Percentiles rank a stretch among this genome's conserved stretches.
Evolutionary conservation across 2,888 invertebrate species (phyloP).

Genomic region (Furcula furcula): DNA sequence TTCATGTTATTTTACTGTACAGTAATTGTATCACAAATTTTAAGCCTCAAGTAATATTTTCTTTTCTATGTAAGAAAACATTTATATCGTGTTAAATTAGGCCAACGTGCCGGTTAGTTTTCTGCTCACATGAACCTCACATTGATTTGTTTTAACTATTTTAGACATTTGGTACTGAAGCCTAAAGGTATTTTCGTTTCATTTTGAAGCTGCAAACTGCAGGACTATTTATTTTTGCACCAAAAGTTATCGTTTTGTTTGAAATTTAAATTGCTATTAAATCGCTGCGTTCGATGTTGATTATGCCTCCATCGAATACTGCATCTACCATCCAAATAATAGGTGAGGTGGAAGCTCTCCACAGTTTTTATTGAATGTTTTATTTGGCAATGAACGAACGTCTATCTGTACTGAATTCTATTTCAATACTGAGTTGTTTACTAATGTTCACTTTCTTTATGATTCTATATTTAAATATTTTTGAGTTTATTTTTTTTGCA

Average conservation of each 20-base stretch:
- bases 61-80: too few species aligned
- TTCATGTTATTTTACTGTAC: too few species aligned
- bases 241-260: background rate
- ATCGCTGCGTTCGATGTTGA: background rate
- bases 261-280: background rate
- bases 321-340: background rate
- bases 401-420: background rate
- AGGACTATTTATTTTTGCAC: background rate
- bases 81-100: too few species aligned
- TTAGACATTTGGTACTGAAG: too few species aligned
- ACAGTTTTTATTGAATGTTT: background rate
- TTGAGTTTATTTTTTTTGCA: too few species aligned
- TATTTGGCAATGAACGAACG: background rate
- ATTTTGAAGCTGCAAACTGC: background rate
- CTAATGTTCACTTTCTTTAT: background rate
- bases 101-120: too few species aligned
- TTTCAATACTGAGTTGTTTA: constrained; percentile 1
- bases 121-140: too few species aligned
- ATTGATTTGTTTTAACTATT: too few species aligned
- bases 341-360: background rate
- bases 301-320: background rate
- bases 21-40: too few species aligned
- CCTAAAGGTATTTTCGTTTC: background rate
- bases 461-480: background rate
- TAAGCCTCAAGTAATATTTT: too few species aligned